A percentile compares a stretch with the other conserved stretches of the same genome.
Conservation (phyloP, 1,140 invertebrate species). For the Drosophila seguyi region DNA sequence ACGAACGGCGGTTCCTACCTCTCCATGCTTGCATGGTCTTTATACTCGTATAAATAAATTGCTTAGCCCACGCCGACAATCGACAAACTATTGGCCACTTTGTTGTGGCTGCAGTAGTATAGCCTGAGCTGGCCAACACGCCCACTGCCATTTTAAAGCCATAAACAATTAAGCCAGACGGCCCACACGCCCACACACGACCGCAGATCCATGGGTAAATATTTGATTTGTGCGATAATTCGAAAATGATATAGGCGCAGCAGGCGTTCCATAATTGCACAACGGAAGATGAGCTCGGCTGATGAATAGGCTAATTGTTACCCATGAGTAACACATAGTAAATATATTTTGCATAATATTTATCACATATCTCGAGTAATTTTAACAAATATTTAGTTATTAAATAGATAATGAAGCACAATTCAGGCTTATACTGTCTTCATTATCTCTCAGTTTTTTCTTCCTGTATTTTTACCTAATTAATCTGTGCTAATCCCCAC, state of each 20-base stretch:
- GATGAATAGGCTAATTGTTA: conserved; percentile 3
- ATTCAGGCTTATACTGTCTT: neutral
- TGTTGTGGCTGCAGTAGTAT: conserved; percentile 16
- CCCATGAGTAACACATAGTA: neutral
- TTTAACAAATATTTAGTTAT: neutral
- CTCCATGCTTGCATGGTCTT: conserved; percentile 12
- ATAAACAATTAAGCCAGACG: conserved; percentile 70
- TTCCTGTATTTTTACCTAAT: neutral
- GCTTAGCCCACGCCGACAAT: conserved; percentile 24
- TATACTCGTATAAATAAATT: conserved; percentile 28
- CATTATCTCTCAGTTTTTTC: fast-evolving
- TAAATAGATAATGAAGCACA: neutral
- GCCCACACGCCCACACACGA: conserved; percentile 49
- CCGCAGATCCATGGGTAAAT: conserved; percentile 39
- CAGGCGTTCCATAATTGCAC: conserved; percentile 23
- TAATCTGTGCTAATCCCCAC: conserved; percentile 10
- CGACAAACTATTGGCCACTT: conserved; percentile 29
- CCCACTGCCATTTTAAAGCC: conserved; percentile 49
- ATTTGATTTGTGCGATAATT: conserved; percentile 67
- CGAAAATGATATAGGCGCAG: conserved; percentile 64
- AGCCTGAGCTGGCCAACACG: conserved; percentile 38
- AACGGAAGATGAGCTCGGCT: conserved; percentile 28
- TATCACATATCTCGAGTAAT: no score
- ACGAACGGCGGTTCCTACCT: conserved; percentile 20
- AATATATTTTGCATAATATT: neutral